A percentile compares a stretch with the other conserved stretches of the same genome.
These are phyloP conservation scores for Shargacucullia verbasci DNA, from an alignment of 2,888 invertebrate genomes.

Conservation along the genomic window DNA sequence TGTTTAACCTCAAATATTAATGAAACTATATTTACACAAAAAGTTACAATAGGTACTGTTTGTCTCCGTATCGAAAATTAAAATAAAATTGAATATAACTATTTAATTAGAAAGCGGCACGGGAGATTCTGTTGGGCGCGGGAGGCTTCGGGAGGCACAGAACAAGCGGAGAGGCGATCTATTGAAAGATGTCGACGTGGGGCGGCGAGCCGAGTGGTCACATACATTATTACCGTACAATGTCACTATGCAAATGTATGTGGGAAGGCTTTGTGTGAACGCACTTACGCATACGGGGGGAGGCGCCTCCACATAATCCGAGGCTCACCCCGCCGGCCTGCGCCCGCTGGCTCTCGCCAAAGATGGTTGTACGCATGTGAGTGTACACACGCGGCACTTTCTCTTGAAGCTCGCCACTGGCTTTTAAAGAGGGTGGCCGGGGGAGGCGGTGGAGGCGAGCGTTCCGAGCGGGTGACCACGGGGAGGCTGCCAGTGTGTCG, in stretches of 20 bases:
- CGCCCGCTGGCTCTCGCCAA: constrained; percentile 78
- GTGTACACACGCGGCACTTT: constrained; percentile 89
- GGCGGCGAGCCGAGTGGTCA: constrained; percentile 84
- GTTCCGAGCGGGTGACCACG: constrained; percentile 90
- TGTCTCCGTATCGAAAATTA: constrained; percentile 49
- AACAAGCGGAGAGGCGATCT: constrained; percentile 73
- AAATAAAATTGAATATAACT: constrained; percentile 60
- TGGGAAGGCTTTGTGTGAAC: constrained; percentile 87
- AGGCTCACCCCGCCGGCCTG: constrained; percentile 75
- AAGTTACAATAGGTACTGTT: not conserved
- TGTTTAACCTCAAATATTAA: constrained; percentile 3
- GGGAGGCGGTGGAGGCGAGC: constrained; percentile 72
- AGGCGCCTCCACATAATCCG: constrained; percentile 86
- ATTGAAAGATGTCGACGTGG: constrained; percentile 83
- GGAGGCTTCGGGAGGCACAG: constrained; percentile 56
- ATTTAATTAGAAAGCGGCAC: constrained; percentile 74
- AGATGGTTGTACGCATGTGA: constrained; percentile 88
- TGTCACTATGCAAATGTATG: constrained; percentile 89
- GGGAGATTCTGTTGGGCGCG: constrained; percentile 55
- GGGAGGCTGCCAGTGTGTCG: constrained; percentile 76
- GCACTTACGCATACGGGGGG: constrained; percentile 87
- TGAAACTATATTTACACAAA: not conserved
- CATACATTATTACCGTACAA: constrained; percentile 89
- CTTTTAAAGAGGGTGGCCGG: constrained; percentile 88
- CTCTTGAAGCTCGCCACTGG: constrained; percentile 90